These are phyloP conservation scores for Laupala kohalensis DNA, from an alignment of 1,140 invertebrate genomes.

Conservation along the genomic window DNA sequence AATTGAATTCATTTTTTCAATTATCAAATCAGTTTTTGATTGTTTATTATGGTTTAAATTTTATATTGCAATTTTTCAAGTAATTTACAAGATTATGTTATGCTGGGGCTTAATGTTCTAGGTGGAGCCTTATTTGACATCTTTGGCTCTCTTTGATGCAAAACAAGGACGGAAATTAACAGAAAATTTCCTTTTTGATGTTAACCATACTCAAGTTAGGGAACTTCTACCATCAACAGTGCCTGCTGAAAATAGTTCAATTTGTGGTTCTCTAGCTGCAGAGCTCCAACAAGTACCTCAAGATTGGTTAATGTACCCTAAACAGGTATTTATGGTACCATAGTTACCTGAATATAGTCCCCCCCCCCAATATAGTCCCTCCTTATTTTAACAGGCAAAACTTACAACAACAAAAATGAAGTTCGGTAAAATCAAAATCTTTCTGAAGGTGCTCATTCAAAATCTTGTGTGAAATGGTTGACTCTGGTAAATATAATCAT, in stretches of 20 bases:
- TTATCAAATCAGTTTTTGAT: no score
- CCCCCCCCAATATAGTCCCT: not conserved
- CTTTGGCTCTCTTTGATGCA: slow-evolving; percentile 74
- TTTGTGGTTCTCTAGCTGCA: slow-evolving; percentile 27
- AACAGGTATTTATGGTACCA: slow-evolving; percentile 37
- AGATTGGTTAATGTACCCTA: slow-evolving; percentile 49
- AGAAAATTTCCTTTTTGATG: slow-evolving; percentile 86
- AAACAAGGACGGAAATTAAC: slow-evolving; percentile 73
- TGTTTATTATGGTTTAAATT: no score
- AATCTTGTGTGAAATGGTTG: no score
- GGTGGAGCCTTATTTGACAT: slow-evolving; percentile 83
- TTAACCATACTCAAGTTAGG: slow-evolving; percentile 55
- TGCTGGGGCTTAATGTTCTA: slow-evolving; percentile 27
- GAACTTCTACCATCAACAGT: not conserved
- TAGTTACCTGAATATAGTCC: slow-evolving; percentile 4
- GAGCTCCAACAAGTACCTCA: slow-evolving; percentile 41
- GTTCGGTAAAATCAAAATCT: no score
- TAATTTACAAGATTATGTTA: no score
- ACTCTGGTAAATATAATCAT: no score
- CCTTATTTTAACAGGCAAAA: not conserved
- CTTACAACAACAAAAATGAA: no score
- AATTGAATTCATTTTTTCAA: no score
- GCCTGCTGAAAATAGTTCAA: slow-evolving; percentile 26
- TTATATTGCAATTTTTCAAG: no score
- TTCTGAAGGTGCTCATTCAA: no score